Base-by-base conservation (phyloP, 1,140 invertebrate genomes). In the Heliconius nattereri region DNA sequence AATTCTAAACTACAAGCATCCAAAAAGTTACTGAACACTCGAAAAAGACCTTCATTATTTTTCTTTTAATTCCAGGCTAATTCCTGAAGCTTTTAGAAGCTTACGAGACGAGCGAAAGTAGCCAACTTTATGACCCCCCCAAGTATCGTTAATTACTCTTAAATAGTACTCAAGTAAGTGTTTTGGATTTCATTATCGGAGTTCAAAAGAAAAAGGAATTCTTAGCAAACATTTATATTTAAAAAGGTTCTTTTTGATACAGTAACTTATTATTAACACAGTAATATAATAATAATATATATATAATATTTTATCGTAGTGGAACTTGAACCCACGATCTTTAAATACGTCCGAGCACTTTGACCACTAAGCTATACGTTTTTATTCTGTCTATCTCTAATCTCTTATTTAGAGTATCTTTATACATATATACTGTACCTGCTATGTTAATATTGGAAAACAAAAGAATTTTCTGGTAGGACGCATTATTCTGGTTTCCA, bases 61-160 rank as follows among this genome's bases (percentile, higher is more conserved):
- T 66, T 26, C 23, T 66, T 29, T 66, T 66, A 26, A 66, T 11
- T 26, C 57, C 13, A 66, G 29, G 23, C 23, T 26, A 66, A 66
- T 29, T 29, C 60, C 26, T 13, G 8, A 66, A 66, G 60, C 26
- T 26, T 60, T 66, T 11, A 66, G 60, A 5, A 66, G 60, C 60
- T 66, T 66, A 66, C 60, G 26, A 60, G 26, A 66, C 60, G 60
- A 6, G 29, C n/a, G 54, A 60, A 60, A 60, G 54, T 60, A 60
- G 2, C 54, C n/a, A 60, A 60, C 60, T 66, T 66, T 29, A 66
- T 66, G 60, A 66, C 60, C 13, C 60, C 8, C 23, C 23, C 26
- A 16, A 66, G 13, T 66, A 29, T 16, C 26, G 60, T 66, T 66
- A 66, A 66, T 66, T 66, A 29, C 26, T 13, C 13, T 66, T 66